These are phyloP conservation scores for Erebia aethiops DNA, from an alignment of 2,888 invertebrate genomes.

Conservation along the genomic window DNA sequence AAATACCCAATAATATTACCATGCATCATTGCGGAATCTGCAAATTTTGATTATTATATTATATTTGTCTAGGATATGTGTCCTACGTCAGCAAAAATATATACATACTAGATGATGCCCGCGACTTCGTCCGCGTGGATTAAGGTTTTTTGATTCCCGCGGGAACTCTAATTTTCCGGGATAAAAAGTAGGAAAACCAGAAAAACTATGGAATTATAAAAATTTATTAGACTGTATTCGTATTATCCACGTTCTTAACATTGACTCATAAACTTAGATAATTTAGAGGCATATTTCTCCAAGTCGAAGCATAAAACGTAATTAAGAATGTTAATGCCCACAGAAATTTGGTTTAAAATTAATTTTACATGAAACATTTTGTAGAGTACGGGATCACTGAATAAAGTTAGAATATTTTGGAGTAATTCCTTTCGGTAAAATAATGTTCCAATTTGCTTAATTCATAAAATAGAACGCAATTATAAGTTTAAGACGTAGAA, in stretches of 20 bases:
- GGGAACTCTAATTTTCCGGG: too few species aligned
- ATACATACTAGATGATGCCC: too few species aligned
- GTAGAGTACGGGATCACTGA: constrained; percentile 4
- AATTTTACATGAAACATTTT: constrained; percentile 27
- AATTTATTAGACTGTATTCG: background rate
- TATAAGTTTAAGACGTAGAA: constrained; percentile 1
- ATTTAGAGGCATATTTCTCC: constrained; percentile 26
- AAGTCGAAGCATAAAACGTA: constrained; percentile 27
- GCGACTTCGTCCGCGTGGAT: too few species aligned
- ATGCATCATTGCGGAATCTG: too few species aligned
- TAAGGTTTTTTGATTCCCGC: too few species aligned
- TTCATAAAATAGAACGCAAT: background rate
- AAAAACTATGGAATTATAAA: too few species aligned
- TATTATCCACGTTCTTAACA: constrained; percentile 2
- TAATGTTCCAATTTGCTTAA: constrained; percentile 4
- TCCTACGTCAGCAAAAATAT: too few species aligned
- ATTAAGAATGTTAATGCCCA: constrained; percentile 35
- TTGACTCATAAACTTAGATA: constrained; percentile 23
- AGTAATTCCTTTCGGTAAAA: background rate
- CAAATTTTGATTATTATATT: too few species aligned
- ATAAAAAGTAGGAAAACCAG: too few species aligned
- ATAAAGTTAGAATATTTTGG: constrained; percentile 13
- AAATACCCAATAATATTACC: background rate
- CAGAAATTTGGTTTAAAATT: constrained; percentile 33
- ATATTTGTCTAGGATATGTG: too few species aligned